Evolutionary conservation across 2,888 invertebrate species (phyloP), one percentile per base, ranked within the genome.

Genomic region (Orthosia gracilis): DNA sequence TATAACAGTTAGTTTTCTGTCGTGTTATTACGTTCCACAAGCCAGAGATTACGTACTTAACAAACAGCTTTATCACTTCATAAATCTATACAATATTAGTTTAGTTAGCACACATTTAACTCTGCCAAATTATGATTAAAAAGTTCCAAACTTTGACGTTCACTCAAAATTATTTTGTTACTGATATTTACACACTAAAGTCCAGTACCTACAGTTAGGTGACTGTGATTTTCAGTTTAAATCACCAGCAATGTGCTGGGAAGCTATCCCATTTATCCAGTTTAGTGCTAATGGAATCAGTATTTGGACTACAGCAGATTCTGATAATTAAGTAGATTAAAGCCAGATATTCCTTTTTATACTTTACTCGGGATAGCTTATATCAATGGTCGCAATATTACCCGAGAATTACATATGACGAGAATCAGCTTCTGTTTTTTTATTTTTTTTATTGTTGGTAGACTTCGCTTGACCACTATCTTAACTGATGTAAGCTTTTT

Each of bases 241-340:
- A 63, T 64, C 17, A 45, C 21, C 3, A 13, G n/a, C 12, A 50
- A 65, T 58, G 58, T 31, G n/a, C 3, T 23, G 31, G 5, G 13
- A 58, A 57, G 13, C 49, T 63, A 4, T 2, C 12, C 9, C 45
- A 74, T 74, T 76, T 66, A 31, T 66, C 45, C 13, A 47, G 17
- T 5, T 74, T 67, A 76, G 21, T 13, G 1, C 58, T 74, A 67
- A 74, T 76, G 45, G 45, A 47, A 76, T 76, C 59, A 58, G 58
- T 67, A 57, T 65, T 64, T 58, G 45, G 50, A 66, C 5, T 50
- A 49, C 18, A 47, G 18, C 18, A 50, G 50, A 45, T 26, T 66
- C 45, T 50, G 58, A 47, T 58, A 3, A 47, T 45, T 21, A 26
- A 66, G 47, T 52, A 11, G 50, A 58, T 76, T 45, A n/a, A 21